Evolutionary conservation across 2,888 invertebrate species (phyloP), one percentile per base, ranked within the genome.

Genomic region (Phortica magna): DNA sequence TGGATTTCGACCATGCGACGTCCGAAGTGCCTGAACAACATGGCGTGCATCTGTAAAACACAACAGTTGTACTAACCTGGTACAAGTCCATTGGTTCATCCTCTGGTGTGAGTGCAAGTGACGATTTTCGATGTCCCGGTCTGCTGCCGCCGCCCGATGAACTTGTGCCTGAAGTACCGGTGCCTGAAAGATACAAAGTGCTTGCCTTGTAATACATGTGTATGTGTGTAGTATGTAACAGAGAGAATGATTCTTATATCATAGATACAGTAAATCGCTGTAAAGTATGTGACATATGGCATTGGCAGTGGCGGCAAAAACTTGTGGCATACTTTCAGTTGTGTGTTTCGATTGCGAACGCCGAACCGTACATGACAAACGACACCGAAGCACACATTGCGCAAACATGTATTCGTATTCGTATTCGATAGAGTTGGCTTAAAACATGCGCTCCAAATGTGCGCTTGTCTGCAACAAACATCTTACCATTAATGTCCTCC

Each of bases 101-200:
- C 91, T 95, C 95, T 2, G 95, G 95, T 75, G 95, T 95, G 75
- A 95, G 93, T 53, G 95, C 95, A 75, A 95, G 92, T 31, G 95
- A 95, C 82, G 95, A 95, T 89, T 95, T 95, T 82, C 95, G 93
- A 83, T 93, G 93, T 75, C 94, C 94, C 1, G 94, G 93, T 90
- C 94, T 88, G 79, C 92, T 89, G 75, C 92, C 94, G 77, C 93
- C 91, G 72, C 92, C 94, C 76, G 94, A 93, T 83, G 94, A 94
- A 81, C 95, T 94, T 76, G 94, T 94, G 75, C 94, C 94, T 74
- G 90, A 91, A 82, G 90, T 91, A 77, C 90, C 91, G 42, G 90
- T 90, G 84, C 94, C 91, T 91, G 81, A 3, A 84, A 87, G 31
- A 19, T 4, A 61, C 61, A 22, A 61, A 48, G 48, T 9, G 48